phyloP scores from a whole-genome alignment of 2,888 invertebrate species.

The Xylocampa areola region DNA sequence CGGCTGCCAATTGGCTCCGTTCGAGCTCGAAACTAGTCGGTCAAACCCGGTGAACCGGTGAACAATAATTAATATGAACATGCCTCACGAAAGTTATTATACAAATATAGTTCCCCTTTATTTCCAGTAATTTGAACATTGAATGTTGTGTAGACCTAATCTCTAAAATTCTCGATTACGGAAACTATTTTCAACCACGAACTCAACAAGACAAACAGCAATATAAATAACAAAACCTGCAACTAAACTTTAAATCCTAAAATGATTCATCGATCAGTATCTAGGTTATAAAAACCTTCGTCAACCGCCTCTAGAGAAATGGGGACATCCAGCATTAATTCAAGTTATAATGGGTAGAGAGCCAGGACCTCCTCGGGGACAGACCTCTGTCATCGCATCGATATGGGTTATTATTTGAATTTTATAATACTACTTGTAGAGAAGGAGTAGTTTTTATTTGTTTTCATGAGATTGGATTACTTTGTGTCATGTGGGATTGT shows the following conservation, averaged over 20 bases:
- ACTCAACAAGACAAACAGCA: neutral
- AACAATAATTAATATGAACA: too few species aligned
- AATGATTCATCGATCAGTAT: conserved; percentile 34
- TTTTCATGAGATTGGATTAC: conserved; percentile 31
- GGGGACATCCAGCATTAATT: conserved; percentile 75
- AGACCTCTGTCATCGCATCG: conserved; percentile 75
- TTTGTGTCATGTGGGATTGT: conserved; percentile 5
- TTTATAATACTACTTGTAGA: conserved; percentile 58
- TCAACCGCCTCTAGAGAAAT: conserved; percentile 67
- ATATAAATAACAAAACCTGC: neutral
- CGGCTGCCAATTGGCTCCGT: too few species aligned
- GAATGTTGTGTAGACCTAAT: too few species aligned
- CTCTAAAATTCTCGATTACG: too few species aligned
- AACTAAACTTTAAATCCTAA: conserved; percentile 12
- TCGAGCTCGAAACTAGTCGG: too few species aligned
- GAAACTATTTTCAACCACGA: conserved; percentile 1
- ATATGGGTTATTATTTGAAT: conserved; percentile 76
- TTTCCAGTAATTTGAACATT: too few species aligned
- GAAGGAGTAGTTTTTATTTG: conserved; percentile 34
- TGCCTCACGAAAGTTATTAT: too few species aligned
- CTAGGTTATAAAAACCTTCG: conserved; percentile 61
- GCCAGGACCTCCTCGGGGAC: conserved; percentile 63
- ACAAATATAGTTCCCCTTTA: too few species aligned
- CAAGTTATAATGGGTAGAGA: conserved; percentile 81
- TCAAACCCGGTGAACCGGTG: too few species aligned